These are phyloP conservation scores for Phataginus tricuspis DNA, from an alignment of 2,797 vertebrate genomes.

Conservation along the genomic window DNA sequence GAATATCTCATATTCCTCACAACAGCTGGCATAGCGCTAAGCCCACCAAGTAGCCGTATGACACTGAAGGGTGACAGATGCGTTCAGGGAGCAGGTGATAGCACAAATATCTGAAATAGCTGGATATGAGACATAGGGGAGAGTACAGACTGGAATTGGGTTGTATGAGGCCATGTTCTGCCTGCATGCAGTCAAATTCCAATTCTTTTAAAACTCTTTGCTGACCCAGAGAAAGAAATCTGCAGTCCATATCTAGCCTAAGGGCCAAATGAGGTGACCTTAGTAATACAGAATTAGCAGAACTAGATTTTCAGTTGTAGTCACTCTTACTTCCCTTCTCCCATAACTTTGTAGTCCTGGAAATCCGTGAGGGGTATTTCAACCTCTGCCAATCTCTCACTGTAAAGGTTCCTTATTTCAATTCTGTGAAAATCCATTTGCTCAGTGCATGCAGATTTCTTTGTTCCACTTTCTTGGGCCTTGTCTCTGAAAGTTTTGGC, in stretches of 20 bases:
- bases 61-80: background rate
- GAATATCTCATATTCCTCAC: background rate
- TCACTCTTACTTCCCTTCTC: background rate
- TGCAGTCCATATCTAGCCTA: background rate
- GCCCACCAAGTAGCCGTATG: background rate
- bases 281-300: background rate
- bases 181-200: background rate
- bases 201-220: background rate
- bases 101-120: background rate
- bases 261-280: background rate
- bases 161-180: background rate
- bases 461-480: background rate
- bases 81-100: background rate
- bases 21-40: background rate
- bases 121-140: background rate
- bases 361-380: background rate
- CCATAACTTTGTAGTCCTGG: background rate
- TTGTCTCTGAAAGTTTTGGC: conserved; percentile 73
- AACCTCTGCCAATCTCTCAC: background rate
- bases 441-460: background rate
- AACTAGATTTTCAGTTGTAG: background rate
- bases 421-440: background rate
- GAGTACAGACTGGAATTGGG: background rate
- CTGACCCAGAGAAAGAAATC: background rate
- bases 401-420: background rate